Evolutionary conservation across 2,113 vertebrate genomes (phyloP).

Genomic region (Chloropsis cyanopogon): DNA sequence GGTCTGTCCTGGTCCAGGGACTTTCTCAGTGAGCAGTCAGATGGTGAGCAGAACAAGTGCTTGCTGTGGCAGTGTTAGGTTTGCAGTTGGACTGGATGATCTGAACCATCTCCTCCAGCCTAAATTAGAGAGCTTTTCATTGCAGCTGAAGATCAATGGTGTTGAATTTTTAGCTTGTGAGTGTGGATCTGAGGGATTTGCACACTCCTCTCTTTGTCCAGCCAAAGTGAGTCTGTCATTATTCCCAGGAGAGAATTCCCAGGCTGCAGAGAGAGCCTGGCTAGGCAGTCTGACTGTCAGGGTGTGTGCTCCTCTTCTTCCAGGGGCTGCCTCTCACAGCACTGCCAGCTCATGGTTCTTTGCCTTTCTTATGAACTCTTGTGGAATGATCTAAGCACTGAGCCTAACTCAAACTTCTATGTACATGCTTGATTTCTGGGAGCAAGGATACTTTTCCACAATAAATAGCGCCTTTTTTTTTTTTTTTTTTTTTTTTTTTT

Average conservation of each 20-base stretch:
- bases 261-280: neutral
- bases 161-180: neutral
- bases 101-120: neutral
- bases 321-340: neutral
- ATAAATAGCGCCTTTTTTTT: neutral
- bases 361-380: neutral
- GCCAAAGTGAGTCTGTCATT: accelerated
- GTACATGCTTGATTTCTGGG: neutral
- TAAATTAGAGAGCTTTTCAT: neutral
- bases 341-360: neutral
- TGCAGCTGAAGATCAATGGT: neutral
- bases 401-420: neutral
- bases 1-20: neutral
- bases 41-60: accelerated
- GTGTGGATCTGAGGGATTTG: neutral
- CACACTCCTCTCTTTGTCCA: neutral
- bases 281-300: neutral
- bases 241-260: neutral
- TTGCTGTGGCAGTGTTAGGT: neutral
- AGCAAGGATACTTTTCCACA: neutral
- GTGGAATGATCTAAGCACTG: neutral
- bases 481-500: neutral
- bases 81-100: neutral
- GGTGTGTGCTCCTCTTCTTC: neutral
- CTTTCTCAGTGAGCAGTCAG: neutral